A percentile compares a stretch with the other conserved stretches of the same genome.
These are phyloP conservation scores for Heterodera schachtii DNA, from an alignment of 1,140 invertebrate genomes.

Conservation along the genomic window DNA sequence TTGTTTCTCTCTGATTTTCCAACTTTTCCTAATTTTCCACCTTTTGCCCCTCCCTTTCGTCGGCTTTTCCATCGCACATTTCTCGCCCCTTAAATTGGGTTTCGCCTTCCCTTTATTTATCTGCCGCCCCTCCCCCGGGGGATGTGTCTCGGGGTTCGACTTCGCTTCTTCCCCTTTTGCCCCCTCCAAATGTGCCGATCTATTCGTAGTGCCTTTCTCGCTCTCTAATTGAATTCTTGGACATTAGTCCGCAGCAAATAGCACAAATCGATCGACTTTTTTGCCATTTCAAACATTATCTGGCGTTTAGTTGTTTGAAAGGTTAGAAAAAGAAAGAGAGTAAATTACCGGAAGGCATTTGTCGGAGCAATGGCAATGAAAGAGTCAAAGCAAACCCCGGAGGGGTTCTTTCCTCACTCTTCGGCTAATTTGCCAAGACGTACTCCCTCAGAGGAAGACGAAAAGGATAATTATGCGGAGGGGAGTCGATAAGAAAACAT, in stretches of 20 bases:
- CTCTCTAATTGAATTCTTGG: not conserved
- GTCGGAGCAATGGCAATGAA: not conserved
- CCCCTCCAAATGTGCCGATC: not conserved
- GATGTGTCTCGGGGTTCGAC: not conserved
- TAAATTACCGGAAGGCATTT: conserved; percentile 6
- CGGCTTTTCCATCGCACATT: too few species aligned
- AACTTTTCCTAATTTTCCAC: too few species aligned
- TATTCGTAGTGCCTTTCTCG: not conserved
- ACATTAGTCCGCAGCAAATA: conserved; percentile 19
- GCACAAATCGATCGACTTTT: conserved; percentile 18
- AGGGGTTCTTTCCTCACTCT: not conserved
- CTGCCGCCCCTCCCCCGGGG: too few species aligned
- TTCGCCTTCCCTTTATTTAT: too few species aligned
- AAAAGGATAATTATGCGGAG: conserved; percentile 10
- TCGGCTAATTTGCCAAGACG: not conserved
- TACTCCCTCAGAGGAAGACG: not conserved
- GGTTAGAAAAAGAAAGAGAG: not conserved
- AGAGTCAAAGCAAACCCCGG: not conserved
- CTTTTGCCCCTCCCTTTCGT: too few species aligned
- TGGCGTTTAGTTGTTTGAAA: too few species aligned
- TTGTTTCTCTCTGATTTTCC: too few species aligned
- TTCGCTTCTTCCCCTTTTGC: not conserved
- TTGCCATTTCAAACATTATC: too few species aligned
- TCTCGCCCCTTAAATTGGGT: too few species aligned
- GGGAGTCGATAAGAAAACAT: conserved; percentile 20